Percentiles rank a stretch among this genome's conserved stretches.
These are phyloP conservation scores for Ectropis grisescens DNA, from an alignment of 1,140 invertebrate genomes.

Conservation along the genomic window DNA sequence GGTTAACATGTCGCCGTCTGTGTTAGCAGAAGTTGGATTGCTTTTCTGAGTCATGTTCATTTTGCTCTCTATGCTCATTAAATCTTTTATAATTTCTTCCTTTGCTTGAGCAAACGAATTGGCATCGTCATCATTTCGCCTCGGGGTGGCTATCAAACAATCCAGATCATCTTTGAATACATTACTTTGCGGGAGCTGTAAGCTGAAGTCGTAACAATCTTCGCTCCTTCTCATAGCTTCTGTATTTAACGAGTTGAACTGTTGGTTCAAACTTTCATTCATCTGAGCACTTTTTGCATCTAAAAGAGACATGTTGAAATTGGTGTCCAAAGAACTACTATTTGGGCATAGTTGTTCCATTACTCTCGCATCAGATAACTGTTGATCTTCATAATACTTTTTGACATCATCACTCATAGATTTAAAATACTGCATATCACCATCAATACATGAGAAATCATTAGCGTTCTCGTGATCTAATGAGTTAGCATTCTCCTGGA, in stretches of 20 bases:
- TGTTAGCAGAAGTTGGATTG: no score
- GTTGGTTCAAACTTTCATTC: slow-evolving; percentile 31
- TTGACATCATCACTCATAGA: slow-evolving; percentile 61
- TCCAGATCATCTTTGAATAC: slow-evolving; percentile 53
- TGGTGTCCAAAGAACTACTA: slow-evolving; percentile 44
- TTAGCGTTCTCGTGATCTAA: slow-evolving; percentile 37
- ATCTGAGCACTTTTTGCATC: slow-evolving; percentile 41
- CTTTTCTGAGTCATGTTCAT: slow-evolving; percentile 22
- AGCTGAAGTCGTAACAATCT: slow-evolving; percentile 45
- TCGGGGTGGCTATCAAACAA: slow-evolving; percentile 46
- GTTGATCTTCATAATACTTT: slow-evolving; percentile 57
- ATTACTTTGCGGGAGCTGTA: slow-evolving; percentile 35
- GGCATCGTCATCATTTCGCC: slow-evolving; percentile 27
- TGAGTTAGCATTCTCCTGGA: slow-evolving; percentile 30
- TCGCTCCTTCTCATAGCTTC: slow-evolving; percentile 40
- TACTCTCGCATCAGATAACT: slow-evolving; percentile 33
- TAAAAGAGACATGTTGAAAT: slow-evolving; percentile 51
- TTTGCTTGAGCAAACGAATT: slow-evolving; percentile 27
- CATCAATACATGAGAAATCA: slow-evolving; percentile 57
- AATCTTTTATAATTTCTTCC: slow-evolving; percentile 56
- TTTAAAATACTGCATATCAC: slow-evolving; percentile 60
- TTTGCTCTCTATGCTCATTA: slow-evolving; percentile 53
- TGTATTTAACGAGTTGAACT: slow-evolving; percentile 31
- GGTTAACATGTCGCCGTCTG: slow-evolving; percentile 7
- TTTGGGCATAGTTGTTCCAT: slow-evolving; percentile 45